These are phyloP conservation scores for Falcaria lacertinaria DNA, from an alignment of 2,888 invertebrate species.

Conservation along the genomic window DNA sequence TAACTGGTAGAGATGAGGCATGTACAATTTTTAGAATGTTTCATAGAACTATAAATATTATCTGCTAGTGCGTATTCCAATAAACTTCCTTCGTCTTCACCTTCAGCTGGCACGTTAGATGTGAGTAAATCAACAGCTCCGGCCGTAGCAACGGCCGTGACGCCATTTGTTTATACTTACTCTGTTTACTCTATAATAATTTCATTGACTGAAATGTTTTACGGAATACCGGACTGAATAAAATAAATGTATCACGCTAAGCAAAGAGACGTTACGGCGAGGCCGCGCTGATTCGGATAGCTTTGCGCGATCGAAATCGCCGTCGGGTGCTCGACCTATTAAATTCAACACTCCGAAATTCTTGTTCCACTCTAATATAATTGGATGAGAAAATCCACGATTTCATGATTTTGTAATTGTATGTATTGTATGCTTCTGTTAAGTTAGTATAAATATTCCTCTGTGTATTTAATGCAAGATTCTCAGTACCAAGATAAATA, in stretches of 20 bases:
- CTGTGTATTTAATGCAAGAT: too few relatives aligned
- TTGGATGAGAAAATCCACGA: slow-evolving; percentile 22
- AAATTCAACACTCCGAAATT: slow-evolving; percentile 23
- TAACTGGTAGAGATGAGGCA: slow-evolving; percentile 35
- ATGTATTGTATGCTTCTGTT: slow-evolving; percentile 13
- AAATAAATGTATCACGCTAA: slow-evolving; percentile 6
- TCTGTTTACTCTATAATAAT: slow-evolving; percentile 68
- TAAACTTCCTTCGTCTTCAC: slow-evolving; percentile 70
- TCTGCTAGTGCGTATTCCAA: slow-evolving; percentile 56
- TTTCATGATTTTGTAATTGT: slow-evolving; percentile 17
- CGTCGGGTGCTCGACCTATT: slow-evolving; percentile 13
- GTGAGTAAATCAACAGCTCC: slow-evolving; percentile 54
- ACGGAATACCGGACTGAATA: slow-evolving; percentile 26
- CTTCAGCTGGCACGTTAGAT: slow-evolving; percentile 50
- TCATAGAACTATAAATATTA: slow-evolving; percentile 68
- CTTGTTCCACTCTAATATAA: slow-evolving; percentile 14
- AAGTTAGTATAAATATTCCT: too few relatives aligned
- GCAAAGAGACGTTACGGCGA: slow-evolving; percentile 18
- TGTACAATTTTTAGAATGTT: slow-evolving; percentile 65
- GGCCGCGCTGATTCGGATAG: slow-evolving; percentile 14
- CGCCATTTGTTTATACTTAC: slow-evolving; percentile 57
- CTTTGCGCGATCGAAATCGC: slow-evolving; percentile 12
- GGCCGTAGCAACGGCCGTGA: slow-evolving; percentile 63
- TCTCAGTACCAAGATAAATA: too few relatives aligned
- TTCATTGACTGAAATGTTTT: slow-evolving; percentile 67